Evolutionary conservation across 1,140 invertebrate genomes (phyloP), one percentile per base, ranked within the genome.

Genomic region (Drosophila funebris): DNA sequence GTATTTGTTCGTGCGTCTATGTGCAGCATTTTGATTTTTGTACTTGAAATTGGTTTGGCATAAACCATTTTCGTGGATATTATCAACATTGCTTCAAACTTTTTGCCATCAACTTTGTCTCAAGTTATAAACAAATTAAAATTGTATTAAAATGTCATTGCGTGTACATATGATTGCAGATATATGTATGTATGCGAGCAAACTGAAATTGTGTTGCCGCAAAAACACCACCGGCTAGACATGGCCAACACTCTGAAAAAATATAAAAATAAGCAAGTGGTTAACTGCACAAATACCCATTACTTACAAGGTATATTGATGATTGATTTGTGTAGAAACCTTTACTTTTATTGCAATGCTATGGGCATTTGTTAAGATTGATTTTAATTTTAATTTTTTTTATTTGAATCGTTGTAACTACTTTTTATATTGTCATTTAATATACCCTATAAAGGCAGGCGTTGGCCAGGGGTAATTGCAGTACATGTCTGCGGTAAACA

Each of bases 71-170:
- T 61, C 44, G 60, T 77, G 66, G 20, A 73, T 70, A 60, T 61
- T 53, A 60, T 73, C 64, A 69, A 39, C 56, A 41, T 20, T 20
- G 44, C 60, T 56, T 24, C 37, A 33, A 72, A 50, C 37, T 71
- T 79, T 79, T 68, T 43, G 53, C 39, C 18, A 37, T 43, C 31
- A 83, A 83, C 76, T 82, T 83, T 83, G 57, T 71, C 62, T 64
- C 63, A 83, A 83, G 79, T 81, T 77, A 74, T 82, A 87, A 85
- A 87, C 83, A 87, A 87, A 87, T 87, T 88, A 82, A 82, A 87
- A 82, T 87, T 88, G 79, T 71, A 85, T 81, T 83, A 69, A 84
- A 83, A 83, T 83, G 71, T 75, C 66, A 78, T 70, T 44, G 52
- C 48, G 46, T 68, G 54, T 60, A 71, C 53, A 64, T 83, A 61